Evolutionary conservation across 2,113 vertebrate species (phyloP), one percentile per base, ranked within the genome.

Genomic region (Cinclus mexicanus): DNA sequence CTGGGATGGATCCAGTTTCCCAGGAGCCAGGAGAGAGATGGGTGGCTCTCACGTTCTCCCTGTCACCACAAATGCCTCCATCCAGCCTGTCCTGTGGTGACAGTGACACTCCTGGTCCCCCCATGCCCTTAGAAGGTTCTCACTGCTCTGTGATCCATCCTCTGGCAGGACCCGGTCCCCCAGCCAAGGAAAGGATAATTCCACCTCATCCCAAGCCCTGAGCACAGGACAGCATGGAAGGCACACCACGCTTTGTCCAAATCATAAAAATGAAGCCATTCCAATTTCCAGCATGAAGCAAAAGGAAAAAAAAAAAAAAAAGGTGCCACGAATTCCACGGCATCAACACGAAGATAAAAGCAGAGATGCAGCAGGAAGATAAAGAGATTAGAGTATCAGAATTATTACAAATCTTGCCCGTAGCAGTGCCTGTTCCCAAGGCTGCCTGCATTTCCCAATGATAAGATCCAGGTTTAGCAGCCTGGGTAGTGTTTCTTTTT

Each of bases 281-380:
- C 90, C 35, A 17, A 44, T 42, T 59, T 56, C 5, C 14, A 79
- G 49, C 42, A 17, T 0, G 18, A 77, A 93, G 56, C 42, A 78
- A 82, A 78, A 33, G 37, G 8, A 16, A 78, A 74, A n/a, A 59
- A 37, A 53, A 19, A 42, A 29, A 17, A 8, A 37, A 3, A 65
- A 6, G 24, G 46, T 90, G 85, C 88, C 71, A 12, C 12, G 75
- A 91, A 87, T 91, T 91, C 75, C 79, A n/a, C 5, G 46, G 83
- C 74, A 93, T 91, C 67, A 18, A 71, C 15, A 6, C 1, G 17
- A 33, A 94, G 90, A 76, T 93, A 79, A 90, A 95, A 87, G 84
- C 44, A 61, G 68, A 97, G 95, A 90, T 95, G 92, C 61, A 94
- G 74, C 39, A 83, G 67, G 87, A 76, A 93, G 96, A 96, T 95